Evolutionary conservation across 30 jellyfish, hydroid and myxozoan species (phyloP), one percentile per base, ranked within the genome.

Genomic region (Chrysaora quinquecirrha): DNA sequence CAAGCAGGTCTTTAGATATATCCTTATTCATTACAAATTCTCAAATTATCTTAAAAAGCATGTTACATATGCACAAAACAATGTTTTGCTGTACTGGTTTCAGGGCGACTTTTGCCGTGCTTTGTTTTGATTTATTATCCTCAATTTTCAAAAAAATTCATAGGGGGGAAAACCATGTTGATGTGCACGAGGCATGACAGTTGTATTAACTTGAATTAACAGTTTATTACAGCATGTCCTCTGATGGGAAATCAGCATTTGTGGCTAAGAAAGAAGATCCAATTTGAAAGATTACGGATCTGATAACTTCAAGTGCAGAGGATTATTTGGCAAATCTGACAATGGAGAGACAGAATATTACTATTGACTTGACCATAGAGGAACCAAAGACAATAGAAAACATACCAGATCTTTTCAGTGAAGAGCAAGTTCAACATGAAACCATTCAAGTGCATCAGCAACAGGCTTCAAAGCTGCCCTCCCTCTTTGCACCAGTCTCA

Each of bases 351-450:
- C 73, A 61, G 73, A 61, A 33, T 61, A 61, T 61, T 30, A 61
- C 73, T 61, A 61, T 61, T 25, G 73, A 61, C 73, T 61, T 61
- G 73, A 61, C 73, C 73, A 20, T 61, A 61, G 73, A 61, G 30
- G 73, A 61, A 61, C 73, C 73, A 10, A 61, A 61, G 34, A 61
- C 73, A 61, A 61, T 25, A 20, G 73, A 7, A 61, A 61, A 61
- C 3, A 61, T 61, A 61, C 73, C 3, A 61, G 24, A 61, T 30
- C 35, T 61, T 10, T 10, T 43, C 58, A 43, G 58, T 43, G 9
- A 9, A 43, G 58, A 43, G 16, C 58, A 43, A 43, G 58, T 43
- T 43, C 58, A 43, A 6, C 16, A 16, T 43, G 58, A 43, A 9
- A 43, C 58, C 58, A 43, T 43, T 43, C 58, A 9, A 43, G 58